Evolutionary conservation across 2,797 vertebrate species (phyloP), one percentile per base, ranked within the genome.

Genomic region (Arnoldichthys spilopterus): DNA sequence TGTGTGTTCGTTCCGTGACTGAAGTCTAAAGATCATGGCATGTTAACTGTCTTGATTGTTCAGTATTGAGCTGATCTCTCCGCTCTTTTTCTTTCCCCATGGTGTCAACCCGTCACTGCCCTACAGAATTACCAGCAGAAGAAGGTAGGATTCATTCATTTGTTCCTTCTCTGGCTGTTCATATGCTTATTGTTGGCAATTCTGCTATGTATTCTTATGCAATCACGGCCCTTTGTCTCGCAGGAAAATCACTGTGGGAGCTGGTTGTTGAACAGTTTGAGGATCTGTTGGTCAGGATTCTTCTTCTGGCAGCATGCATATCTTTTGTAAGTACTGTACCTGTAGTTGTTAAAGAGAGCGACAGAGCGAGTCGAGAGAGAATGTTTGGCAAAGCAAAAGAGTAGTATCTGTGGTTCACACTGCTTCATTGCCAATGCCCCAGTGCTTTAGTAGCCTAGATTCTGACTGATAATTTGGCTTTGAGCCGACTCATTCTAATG

Each of bases 241-340:
- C 93, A 99, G 98, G 98, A 78, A 99, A 99, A 90, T 98, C 98
- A 82, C 92, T 99, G 92, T 95, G 96, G 88, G 97, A 98, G 87
- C 96, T 99, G 78, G 97, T 99, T 88, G 86, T 98, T 34, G 98
- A 99, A 84, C 98, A 99, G 87, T 99, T 99, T 94, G 98, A 99
- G 95, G 98, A 99, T 88, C 91, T 99, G 86, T 92, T 99, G 83
- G 98, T 99, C 90, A 95, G 98, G 89, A 99, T 99, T 90, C 95
- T 99, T 87, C 94, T 99, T 69, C 89, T 99, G 93, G 98, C 98
- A 79, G 98, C 98, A 1, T 98, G 97, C 89, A 99, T 99, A 95
- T 99, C 98, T 86, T 99, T 99, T 88, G 98, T 99, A 94, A 99
- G 98, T 99, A 95, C 89, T 9, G 26, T n/a, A n/a, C n/a, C n/a